Evolutionary conservation across 2,888 invertebrate genomes (phyloP), one percentile per base, ranked within the genome.

Genomic region (Slavum lentiscoides): DNA sequence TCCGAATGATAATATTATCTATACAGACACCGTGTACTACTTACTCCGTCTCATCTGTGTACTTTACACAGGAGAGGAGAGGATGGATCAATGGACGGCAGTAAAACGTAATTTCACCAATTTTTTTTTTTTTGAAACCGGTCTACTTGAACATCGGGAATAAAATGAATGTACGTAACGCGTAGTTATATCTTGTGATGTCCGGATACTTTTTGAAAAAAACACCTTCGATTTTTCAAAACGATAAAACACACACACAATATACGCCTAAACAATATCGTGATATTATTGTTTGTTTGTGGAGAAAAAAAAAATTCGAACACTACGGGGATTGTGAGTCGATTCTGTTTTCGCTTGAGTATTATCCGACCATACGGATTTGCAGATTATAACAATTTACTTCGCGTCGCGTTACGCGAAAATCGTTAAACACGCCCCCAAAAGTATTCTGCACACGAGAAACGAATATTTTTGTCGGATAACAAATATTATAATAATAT

Each of bases 111-210:
- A 13, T 62, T 43, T 43, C 21, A 43, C 21, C n/a, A 13, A n/a
- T n/a, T n/a, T 4, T 30, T 30, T 17, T 21, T 55, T 13, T n/a
- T 9, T 68, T 58, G n/a, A n/a, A 59, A 49, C 43, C 59, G 19
- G 67, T 21, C 76, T 30, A 49, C 68, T 76, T 59, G 30, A n/a
- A 59, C 58, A 76, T 43, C 59, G 21, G 13, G 11, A 53, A 58
- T 55, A 43, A 58, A 58, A 67, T 19, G 19, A 39, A 21, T 17
- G 21, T 21, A 39, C 11, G 6, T 19, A 55, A 21, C 21, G 49
- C 30, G n/a, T n/a, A 30, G 30, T 30, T 30, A 30, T 55, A 21
- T 13, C 4, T 39, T 11, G 11, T 4, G 11, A 19, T 53, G 39
- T 67, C 21, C 23, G 23, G 43, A 62, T 5, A 62, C 59, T n/a